These are phyloP conservation scores for Dorcus parallelipipedus DNA, from an alignment of 2,888 invertebrate genomes.

Conservation along the genomic window DNA sequence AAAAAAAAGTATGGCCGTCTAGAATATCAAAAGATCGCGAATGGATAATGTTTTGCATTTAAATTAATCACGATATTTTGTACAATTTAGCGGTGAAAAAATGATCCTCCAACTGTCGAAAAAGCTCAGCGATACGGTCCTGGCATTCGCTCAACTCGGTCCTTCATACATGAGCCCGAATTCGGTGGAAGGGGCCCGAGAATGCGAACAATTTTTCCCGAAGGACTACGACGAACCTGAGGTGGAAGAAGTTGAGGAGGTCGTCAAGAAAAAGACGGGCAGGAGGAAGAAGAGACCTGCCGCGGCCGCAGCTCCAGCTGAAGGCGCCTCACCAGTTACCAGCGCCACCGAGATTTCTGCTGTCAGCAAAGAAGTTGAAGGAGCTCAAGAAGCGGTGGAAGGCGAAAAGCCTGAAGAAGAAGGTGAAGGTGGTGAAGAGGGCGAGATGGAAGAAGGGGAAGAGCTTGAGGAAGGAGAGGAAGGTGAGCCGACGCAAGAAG, in stretches of 20 bases:
- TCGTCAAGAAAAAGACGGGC: constrained; percentile 55
- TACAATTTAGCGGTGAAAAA: constrained; percentile 59
- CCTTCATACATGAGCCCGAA: constrained; percentile 69
- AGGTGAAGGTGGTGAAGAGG: constrained; percentile 40
- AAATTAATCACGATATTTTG: not conserved
- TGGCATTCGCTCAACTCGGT: constrained; percentile 60
- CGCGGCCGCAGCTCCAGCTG: constrained; percentile 11
- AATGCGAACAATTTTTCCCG: constrained; percentile 68
- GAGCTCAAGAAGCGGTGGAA: constrained; percentile 36
- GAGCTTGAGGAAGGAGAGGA: constrained; percentile 36
- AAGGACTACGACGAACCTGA: constrained; percentile 58
- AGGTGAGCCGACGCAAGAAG: constrained; percentile 25
- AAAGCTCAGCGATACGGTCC: constrained; percentile 60
- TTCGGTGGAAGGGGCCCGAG: constrained; percentile 59
- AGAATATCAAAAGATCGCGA: no score
- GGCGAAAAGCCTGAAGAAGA: constrained; percentile 23
- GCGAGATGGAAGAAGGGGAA: constrained; percentile 28
- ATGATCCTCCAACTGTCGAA: constrained; percentile 66
- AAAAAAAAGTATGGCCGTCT: no score
- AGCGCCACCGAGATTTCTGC: constrained; percentile 22
- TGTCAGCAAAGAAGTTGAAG: constrained; percentile 14
- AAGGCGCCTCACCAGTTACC: constrained; percentile 13
- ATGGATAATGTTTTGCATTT: no score
- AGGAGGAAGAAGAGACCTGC: constrained; percentile 46
- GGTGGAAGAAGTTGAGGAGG: constrained; percentile 39